phyloP scores from a whole-genome alignment of 1,140 invertebrate species.

The Lasioglossum baleicum region DNA sequence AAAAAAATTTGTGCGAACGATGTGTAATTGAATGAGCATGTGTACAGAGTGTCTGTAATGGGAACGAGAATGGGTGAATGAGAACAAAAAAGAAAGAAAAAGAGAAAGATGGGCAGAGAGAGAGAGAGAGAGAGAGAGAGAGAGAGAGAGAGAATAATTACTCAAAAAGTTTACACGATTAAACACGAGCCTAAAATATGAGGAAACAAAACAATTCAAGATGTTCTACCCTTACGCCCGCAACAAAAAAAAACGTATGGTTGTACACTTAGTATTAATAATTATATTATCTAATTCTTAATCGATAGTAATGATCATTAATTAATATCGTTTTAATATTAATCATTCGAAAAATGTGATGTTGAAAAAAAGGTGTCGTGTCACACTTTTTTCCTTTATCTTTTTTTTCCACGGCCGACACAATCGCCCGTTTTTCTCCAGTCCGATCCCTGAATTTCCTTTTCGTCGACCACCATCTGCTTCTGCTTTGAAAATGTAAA shows the following conservation, averaged over 20 bases:
- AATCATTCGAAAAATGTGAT: constrained; percentile 79
- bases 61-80: constrained; percentile 35
- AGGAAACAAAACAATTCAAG: constrained; percentile 66
- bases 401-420: constrained; percentile 38
- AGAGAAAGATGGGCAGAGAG: constrained; percentile 46
- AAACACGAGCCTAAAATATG: constrained; percentile 56
- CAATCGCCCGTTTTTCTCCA: constrained; percentile 46
- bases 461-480: neutral
- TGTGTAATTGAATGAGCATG: neutral
- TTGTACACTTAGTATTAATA: constrained; percentile 81
- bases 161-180: constrained; percentile 26
- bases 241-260: constrained; percentile 69
- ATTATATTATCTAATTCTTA: constrained; percentile 78
- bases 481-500: constrained; percentile 65
- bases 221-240: constrained; percentile 68
- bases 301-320: constrained; percentile 76
- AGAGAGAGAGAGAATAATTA: constrained; percentile 49
- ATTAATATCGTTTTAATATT: constrained; percentile 79
- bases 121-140: constrained; percentile 42
- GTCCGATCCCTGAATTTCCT: constrained; percentile 23
- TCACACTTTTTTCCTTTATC: constrained; percentile 75
- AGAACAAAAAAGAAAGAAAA: constrained; percentile 39
- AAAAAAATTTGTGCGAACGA: neutral
- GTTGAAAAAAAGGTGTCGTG: constrained; percentile 70
- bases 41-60: constrained; percentile 14